phyloP scores from a whole-genome alignment of 2,113 vertebrate species.

The Polyodon spathula region DNA sequence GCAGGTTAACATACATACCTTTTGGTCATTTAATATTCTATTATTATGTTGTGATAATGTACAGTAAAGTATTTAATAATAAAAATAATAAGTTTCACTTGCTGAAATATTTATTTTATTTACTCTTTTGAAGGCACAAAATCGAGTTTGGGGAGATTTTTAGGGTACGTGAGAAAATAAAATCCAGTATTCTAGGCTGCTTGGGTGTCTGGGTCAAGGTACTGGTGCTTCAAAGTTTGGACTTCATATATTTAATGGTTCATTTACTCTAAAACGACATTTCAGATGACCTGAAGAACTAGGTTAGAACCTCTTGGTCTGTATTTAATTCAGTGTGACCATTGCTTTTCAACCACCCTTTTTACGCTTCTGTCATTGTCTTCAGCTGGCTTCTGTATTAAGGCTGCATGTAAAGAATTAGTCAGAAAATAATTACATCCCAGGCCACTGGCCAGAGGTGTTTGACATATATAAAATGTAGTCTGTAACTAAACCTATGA shows the following conservation, averaged over 20 bases:
- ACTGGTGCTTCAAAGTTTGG: background rate
- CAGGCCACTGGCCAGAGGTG: conserved; percentile 34
- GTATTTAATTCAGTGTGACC: conserved; percentile 52
- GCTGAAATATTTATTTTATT: conserved; percentile 14
- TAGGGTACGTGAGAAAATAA: background rate
- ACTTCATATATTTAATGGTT: conserved; percentile 17
- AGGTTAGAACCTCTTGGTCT: conserved; percentile 43
- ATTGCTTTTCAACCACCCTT: conserved; percentile 46
- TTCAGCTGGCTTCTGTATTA: conserved; percentile 59
- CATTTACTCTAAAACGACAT: conserved; percentile 34
- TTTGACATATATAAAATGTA: conserved; percentile 45
- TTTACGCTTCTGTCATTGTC: conserved; percentile 48
- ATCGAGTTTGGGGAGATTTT: background rate
- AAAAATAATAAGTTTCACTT: background rate
- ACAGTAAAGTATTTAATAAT: background rate
- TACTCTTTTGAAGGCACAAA: background rate
- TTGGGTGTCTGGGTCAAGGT: background rate
- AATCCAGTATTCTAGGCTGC: too few relatives aligned
- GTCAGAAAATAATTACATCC: conserved; percentile 35
- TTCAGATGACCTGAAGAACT: conserved; percentile 35
- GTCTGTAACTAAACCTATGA: conserved; percentile 51
- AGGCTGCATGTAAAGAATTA: conserved; percentile 45
- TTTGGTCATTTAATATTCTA: background rate
- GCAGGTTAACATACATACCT: background rate
- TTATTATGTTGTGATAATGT: background rate